Percentiles rank a stretch among this genome's conserved stretches.
Conservation (phyloP, 2,888 invertebrate genomes). For the Polia nebulosa region DNA sequence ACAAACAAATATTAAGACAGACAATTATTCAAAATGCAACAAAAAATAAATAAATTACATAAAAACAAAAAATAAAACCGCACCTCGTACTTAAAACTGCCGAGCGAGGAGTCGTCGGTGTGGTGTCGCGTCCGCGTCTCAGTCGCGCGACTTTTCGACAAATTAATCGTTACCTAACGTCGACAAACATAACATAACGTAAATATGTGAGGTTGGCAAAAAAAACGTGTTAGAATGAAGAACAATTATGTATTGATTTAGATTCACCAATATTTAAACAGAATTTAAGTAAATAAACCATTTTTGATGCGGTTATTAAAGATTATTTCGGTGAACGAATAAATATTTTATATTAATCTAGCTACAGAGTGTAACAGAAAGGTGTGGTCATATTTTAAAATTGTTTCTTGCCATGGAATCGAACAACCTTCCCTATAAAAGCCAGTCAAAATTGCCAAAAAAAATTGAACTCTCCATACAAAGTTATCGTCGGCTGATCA, state of each 20-base stretch:
- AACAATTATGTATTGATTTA: constrained; percentile 24
- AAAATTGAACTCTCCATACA: no score
- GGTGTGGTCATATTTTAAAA: no score
- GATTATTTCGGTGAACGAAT: no score
- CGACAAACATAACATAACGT: constrained; percentile 63
- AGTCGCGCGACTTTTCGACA: constrained; percentile 77
- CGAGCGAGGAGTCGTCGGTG: constrained; percentile 93
- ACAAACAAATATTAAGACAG: constrained; percentile 1
- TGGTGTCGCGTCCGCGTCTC: constrained; percentile 91
- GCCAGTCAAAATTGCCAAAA: no score
- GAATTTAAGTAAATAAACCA: no score
- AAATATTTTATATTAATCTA: no score
- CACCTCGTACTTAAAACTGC: constrained; percentile 93
- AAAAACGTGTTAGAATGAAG: constrained; percentile 19
- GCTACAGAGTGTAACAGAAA: no score
- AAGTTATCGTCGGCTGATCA: no score
- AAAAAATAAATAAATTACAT: constrained; percentile 20
- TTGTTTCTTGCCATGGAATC: no score
- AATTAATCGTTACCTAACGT: constrained; percentile 84
- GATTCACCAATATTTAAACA: no score
- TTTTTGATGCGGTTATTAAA: no score
- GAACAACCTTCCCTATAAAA: no score
- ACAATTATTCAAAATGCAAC: not conserved
- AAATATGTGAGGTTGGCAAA: constrained; percentile 51
- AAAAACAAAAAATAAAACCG: constrained; percentile 80